These are phyloP conservation scores for Mormyrus iriodes DNA, from an alignment of 2,113 vertebrate genomes.

Conservation along the genomic window DNA sequence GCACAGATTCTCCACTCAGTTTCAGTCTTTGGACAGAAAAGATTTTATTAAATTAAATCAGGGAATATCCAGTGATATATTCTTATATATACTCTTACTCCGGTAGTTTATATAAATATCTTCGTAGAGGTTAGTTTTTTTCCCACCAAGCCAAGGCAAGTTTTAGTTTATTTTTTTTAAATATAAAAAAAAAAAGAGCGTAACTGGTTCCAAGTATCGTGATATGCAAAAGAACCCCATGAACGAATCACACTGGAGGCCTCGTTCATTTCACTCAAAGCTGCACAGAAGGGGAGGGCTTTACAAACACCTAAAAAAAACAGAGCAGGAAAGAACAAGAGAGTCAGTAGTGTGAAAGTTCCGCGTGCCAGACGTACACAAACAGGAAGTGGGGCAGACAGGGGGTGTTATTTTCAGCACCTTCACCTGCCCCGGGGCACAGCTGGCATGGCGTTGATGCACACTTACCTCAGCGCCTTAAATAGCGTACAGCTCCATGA, in stretches of 20 bases:
- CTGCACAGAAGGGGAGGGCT: not conserved
- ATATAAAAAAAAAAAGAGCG: not conserved
- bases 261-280: too few relatives aligned
- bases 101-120: not conserved
- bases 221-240: not conserved
- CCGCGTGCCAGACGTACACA: not conserved
- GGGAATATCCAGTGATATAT: not conserved
- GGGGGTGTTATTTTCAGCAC: not conserved
- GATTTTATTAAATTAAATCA: not conserved
- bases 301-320: not conserved
- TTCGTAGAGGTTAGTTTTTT: not conserved
- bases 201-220: not conserved
- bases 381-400: slow-evolving; percentile 2
- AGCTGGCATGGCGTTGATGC: slow-evolving; percentile 59
- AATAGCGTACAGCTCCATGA: slow-evolving; percentile 87
- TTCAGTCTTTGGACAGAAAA: not conserved
- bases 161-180: not conserved
- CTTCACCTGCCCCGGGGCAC: not conserved
- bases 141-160: not conserved
- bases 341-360: not conserved
- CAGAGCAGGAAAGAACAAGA: not conserved
- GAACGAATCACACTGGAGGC: not conserved
- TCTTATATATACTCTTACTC: too few relatives aligned
- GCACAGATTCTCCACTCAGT: not conserved
- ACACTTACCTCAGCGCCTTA: slow-evolving; percentile 76